Evolutionary conservation across 2,113 vertebrate genomes (phyloP).

Genomic region (Noctilio leporinus): DNA sequence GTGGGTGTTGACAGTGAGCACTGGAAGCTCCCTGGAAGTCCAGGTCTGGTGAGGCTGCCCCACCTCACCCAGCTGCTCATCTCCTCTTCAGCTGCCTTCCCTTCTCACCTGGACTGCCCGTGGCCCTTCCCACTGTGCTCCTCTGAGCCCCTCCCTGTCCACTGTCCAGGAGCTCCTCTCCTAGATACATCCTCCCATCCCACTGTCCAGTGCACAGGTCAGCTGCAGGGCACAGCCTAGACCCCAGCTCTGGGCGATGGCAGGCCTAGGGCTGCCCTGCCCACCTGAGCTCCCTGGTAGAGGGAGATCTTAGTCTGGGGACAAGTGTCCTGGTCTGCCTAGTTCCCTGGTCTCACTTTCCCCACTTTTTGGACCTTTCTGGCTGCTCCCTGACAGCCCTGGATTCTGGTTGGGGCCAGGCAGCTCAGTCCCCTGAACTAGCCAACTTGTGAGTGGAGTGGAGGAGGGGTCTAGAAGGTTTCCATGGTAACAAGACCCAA

Average conservation of each 20-base stretch:
- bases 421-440: background rate
- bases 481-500: conserved; percentile 59
- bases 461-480: conserved; percentile 49
- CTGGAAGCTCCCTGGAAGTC: background rate
- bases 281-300: background rate
- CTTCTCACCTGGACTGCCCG: background rate
- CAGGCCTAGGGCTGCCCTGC: background rate
- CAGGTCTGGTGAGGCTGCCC: background rate
- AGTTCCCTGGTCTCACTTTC: background rate
- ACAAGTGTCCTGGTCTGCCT: background rate
- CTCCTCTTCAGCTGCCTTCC: background rate
- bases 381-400: background rate
- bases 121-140: background rate
- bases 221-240: background rate
- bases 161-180: background rate
- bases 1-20: too few relatives aligned
- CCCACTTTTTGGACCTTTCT: background rate
- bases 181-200: background rate
- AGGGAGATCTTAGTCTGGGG: background rate
- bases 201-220: background rate
- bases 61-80: background rate
- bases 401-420: background rate
- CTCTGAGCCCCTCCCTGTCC: background rate
- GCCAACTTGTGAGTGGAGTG: background rate
- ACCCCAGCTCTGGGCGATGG: too few relatives aligned